phyloP scores from a whole-genome alignment of 2,797 vertebrate genomes.

The Octomys mimax region DNA sequence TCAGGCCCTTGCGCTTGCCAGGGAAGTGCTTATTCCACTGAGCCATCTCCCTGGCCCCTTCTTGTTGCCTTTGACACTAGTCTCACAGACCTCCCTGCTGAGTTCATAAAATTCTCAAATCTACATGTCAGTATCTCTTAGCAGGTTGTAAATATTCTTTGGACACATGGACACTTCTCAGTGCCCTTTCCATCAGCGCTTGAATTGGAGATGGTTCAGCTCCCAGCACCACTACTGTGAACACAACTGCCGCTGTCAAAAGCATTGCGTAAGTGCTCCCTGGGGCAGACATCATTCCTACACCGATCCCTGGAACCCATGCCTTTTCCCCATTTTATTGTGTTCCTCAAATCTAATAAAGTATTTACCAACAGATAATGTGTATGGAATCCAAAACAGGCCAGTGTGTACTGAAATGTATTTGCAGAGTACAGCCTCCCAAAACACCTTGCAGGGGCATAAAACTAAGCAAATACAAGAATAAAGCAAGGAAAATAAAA shows the following conservation, averaged over 20 bases:
- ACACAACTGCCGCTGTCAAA: neutral
- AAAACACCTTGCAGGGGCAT: neutral
- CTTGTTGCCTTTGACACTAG: neutral
- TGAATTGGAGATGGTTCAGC: neutral
- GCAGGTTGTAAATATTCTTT: slow-evolving; percentile 36
- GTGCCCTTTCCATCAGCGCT: neutral
- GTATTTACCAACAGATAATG: neutral
- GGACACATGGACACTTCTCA: neutral
- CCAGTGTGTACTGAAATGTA: neutral
- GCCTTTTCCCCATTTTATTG: neutral
- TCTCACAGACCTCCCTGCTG: neutral
- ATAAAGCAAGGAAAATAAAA: neutral
- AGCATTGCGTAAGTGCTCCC: neutral
- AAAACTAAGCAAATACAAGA: slow-evolving; percentile 30
- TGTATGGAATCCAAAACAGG: neutral
- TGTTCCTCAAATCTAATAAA: neutral
- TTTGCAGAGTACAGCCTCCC: neutral
- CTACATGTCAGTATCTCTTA: neutral
- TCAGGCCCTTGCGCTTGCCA: too few species aligned
- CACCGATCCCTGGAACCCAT: neutral
- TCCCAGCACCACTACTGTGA: neutral
- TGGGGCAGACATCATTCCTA: neutral
- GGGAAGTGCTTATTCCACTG: too few species aligned
- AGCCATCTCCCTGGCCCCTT: too few species aligned
- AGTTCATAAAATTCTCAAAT: neutral